A percentile compares a stretch with the other conserved stretches of the same genome.
These are phyloP conservation scores for Equus quagga DNA, from an alignment of 2,113 vertebrate genomes.

Conservation along the genomic window DNA sequence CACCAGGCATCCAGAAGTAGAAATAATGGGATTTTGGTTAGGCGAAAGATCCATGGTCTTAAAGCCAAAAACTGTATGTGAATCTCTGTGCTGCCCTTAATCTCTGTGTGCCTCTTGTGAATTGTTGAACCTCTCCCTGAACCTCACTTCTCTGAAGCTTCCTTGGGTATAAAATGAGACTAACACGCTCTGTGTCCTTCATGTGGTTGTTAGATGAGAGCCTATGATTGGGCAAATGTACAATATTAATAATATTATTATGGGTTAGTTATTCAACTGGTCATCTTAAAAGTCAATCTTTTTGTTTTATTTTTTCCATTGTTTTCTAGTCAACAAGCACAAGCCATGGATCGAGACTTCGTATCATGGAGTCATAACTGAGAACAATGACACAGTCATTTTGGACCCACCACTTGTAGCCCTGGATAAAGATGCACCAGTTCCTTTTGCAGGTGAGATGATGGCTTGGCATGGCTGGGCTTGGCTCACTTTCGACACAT, in stretches of 20 bases:
- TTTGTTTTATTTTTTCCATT: constrained; percentile 31
- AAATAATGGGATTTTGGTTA: not conserved
- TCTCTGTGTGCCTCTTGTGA: not conserved
- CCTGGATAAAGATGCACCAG: constrained; percentile 97
- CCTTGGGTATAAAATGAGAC: not conserved
- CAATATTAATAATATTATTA: not conserved
- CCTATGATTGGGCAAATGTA: not conserved
- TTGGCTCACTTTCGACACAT: not conserved
- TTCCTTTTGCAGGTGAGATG: constrained; percentile 96
- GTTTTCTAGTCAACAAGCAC: constrained; percentile 95
- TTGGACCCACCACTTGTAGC: constrained; percentile 97
- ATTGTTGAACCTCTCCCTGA: not conserved
- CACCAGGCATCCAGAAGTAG: not conserved
- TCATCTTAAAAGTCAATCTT: not conserved
- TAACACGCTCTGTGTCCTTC: not conserved
- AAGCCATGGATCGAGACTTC: constrained; percentile 99
- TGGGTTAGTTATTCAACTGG: not conserved
- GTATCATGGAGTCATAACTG: constrained; percentile 97
- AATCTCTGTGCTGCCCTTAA: not conserved
- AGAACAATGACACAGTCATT: constrained; percentile 96
- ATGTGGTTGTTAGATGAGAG: not conserved
- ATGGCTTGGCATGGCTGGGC: not conserved
- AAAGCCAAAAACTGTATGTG: not conserved
- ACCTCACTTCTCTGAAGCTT: not conserved
- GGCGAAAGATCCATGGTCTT: not conserved